Evolutionary conservation across 2,113 vertebrate species (phyloP).

Genomic region (Meriones unguiculatus): DNA sequence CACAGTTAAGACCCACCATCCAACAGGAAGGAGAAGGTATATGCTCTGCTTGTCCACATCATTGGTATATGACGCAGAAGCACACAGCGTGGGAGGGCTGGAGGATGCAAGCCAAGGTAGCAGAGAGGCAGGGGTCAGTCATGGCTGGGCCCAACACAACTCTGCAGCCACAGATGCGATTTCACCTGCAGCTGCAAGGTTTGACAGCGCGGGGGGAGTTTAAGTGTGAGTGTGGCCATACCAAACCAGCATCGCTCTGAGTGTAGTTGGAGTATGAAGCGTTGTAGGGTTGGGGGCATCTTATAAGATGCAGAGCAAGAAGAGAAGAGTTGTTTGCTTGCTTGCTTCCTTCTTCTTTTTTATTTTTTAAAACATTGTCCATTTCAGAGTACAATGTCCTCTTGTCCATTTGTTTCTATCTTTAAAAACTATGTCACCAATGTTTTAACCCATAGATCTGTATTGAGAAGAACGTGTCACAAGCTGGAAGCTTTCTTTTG

Average conservation of each 20-base stretch:
- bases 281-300: neutral
- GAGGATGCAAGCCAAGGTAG: neutral
- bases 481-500: neutral
- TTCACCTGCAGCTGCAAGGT: neutral
- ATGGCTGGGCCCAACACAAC: neutral
- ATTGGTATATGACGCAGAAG: neutral
- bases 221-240: neutral
- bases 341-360: neutral
- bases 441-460: neutral
- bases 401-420: neutral
- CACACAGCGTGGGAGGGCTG: neutral
- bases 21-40: neutral
- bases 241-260: neutral
- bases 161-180: neutral
- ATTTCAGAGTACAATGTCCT: too few species aligned
- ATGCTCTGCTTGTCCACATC: neutral
- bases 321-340: accelerated
- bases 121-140: neutral
- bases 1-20: neutral
- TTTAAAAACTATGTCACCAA: neutral
- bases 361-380: neutral
- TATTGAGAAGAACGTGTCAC: neutral
- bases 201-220: neutral
- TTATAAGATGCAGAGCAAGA: neutral
- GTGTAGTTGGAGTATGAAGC: neutral